A percentile compares a stretch with the other conserved stretches of the same genome.
These are phyloP conservation scores for Prunella himalayana DNA, from an alignment of 2,113 vertebrate species.

Conservation along the genomic window DNA sequence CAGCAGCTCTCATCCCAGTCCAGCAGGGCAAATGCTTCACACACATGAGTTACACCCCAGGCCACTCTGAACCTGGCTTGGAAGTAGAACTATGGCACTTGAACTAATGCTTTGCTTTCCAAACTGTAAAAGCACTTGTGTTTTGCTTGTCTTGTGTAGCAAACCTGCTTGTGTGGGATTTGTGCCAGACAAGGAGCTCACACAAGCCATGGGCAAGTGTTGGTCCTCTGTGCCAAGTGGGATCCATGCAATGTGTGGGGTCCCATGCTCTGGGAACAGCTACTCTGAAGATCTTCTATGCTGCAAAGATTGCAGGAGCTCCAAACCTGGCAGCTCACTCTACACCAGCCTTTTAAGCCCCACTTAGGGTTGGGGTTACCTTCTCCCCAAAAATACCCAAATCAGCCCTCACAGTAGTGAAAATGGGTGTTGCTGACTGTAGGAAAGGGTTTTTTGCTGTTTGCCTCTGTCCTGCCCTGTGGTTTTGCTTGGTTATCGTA, in stretches of 20 bases:
- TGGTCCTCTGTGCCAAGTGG: background rate
- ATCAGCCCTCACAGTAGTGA: background rate
- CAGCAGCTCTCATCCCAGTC: background rate
- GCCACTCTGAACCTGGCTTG: background rate
- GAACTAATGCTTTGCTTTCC: background rate
- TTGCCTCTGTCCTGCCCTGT: background rate
- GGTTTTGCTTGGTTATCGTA: background rate
- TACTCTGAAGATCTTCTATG: background rate
- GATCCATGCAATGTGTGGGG: accelerated
- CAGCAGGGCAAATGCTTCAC: background rate
- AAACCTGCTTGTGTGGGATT: background rate
- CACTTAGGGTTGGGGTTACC: background rate
- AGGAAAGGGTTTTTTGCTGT: background rate
- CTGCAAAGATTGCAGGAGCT: background rate
- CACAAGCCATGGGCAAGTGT: background rate
- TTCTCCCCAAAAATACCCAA: background rate
- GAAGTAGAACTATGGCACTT: background rate
- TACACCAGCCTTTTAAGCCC: background rate
- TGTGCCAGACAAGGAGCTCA: background rate
- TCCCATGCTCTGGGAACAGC: background rate
- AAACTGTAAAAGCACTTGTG: background rate
- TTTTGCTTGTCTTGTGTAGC: background rate
- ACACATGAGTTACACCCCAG: accelerated
- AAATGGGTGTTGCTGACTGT: background rate
- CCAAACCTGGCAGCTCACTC: background rate